Conservation (phyloP, 2,113 vertebrate species). For the Sorex araneus region DNA sequence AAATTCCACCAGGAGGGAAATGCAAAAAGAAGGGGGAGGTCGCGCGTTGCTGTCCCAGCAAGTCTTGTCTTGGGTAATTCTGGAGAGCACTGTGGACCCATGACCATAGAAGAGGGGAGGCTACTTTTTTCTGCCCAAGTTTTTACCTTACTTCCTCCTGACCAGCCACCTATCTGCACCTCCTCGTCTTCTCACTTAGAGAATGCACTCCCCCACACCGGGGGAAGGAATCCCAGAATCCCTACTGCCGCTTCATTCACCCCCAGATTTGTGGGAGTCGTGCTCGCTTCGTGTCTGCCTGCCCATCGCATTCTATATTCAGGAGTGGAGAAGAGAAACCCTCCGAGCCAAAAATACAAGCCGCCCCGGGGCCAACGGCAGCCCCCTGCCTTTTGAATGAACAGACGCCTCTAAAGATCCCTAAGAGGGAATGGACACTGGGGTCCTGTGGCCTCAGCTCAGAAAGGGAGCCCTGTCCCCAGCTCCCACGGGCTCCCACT, state of each 20-base stretch:
- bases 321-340: not conserved
- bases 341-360: not conserved
- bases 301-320: rapidly evolving
- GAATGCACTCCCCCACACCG: not conserved
- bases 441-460: too few species aligned
- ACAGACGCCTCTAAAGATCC: not conserved
- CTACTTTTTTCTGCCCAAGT: not conserved
- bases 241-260: not conserved
- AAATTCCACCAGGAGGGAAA: too few species aligned
- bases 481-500: not conserved
- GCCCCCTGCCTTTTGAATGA: rapidly evolving
- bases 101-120: too few species aligned
- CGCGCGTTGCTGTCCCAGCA: rapidly evolving
- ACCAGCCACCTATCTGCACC: not conserved
- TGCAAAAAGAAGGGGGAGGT: not conserved
- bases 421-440: not conserved
- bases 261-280: not conserved
- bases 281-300: not conserved
- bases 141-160: not conserved
- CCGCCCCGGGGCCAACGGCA: not conserved
- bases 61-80: not conserved
- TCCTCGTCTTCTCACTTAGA: not conserved
- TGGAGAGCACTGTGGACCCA: too few species aligned
- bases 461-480: rapidly evolving
- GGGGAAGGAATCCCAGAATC: not conserved